A percentile compares a stretch with the other conserved stretches of the same genome.
phyloP scores from a whole-genome alignment of 1,140 invertebrate genomes.

The Drosophila takahashii region DNA sequence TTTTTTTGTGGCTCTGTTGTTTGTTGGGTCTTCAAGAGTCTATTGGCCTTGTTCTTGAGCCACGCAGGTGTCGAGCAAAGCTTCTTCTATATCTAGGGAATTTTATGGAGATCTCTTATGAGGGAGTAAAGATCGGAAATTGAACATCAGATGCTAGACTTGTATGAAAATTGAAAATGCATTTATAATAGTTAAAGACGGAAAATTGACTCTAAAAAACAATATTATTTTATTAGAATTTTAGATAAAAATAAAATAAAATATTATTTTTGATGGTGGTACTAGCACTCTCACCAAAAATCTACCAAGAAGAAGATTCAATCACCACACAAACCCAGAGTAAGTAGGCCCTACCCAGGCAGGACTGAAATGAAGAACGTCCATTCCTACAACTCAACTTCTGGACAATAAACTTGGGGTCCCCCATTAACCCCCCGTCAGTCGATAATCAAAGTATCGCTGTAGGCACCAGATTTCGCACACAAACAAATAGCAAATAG shows the following conservation, averaged over 20 bases:
- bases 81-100: not conserved
- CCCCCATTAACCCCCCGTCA: constrained; percentile 12
- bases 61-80: constrained; percentile 21
- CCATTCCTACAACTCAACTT: constrained; percentile 21
- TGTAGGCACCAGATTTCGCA: constrained; percentile 50
- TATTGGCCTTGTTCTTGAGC: constrained; percentile 71
- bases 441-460: constrained; percentile 51
- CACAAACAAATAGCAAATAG: constrained; percentile 32
- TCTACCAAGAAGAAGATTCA: not conserved
- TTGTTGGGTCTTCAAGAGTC: constrained; percentile 41
- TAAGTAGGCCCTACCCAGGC: not conserved
- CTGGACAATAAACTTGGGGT: constrained; percentile 23
- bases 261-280: no score
- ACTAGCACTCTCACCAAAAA: not conserved
- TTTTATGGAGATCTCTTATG: constrained; percentile 3
- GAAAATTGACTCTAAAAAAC: no score
- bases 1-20: constrained; percentile 14
- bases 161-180: not conserved
- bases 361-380: not conserved
- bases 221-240: no score
- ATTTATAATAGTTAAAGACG: no score
- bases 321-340: not conserved
- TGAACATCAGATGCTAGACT: not conserved
- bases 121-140: not conserved
- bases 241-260: no score